Evolutionary conservation across 2,888 invertebrate genomes (phyloP).

Genomic region (Latheticus oryzae): DNA sequence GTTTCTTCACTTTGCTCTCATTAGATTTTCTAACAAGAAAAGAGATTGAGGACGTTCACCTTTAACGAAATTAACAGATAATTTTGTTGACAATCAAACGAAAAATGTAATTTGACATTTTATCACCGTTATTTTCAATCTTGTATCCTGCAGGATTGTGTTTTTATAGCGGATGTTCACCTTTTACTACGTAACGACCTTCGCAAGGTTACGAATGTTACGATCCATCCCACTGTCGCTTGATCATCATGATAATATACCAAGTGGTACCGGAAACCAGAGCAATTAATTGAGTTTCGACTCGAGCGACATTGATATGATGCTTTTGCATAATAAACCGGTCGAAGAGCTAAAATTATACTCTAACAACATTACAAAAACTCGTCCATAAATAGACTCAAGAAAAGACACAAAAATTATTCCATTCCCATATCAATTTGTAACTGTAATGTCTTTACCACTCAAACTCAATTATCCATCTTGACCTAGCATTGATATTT

Average conservation of each 20-base stretch:
- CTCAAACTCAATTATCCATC: conserved; percentile 27
- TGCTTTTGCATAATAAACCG: conserved; percentile 55
- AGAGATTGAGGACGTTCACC: conserved; percentile 13
- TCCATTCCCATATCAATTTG: too few species aligned
- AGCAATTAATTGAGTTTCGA: too few species aligned
- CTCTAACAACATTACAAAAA: conserved; percentile 60
- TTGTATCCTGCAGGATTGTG: too few species aligned
- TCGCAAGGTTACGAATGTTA: conserved; percentile 61
- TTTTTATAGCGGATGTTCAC: conserved; percentile 61
- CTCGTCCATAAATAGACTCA: conserved; percentile 53
- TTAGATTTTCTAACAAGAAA: conserved; percentile 46
- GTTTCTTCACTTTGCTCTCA: conserved; percentile 62
- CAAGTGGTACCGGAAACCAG: conserved; percentile 18
- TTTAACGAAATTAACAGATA: too few species aligned
- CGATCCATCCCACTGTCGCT: conserved; percentile 37
- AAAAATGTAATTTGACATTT: too few species aligned
- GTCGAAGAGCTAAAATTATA: conserved; percentile 63
- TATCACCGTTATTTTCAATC: too few species aligned
- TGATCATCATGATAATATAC: not conserved
- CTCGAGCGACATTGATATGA: too few species aligned
- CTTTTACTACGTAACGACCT: conserved; percentile 61
- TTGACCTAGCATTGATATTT: conserved; percentile 36
- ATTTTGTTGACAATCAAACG: too few species aligned
- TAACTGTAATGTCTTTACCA: conserved; percentile 20
- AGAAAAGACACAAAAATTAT: conserved; percentile 6